Evolutionary conservation across 2,797 vertebrate genomes (phyloP), one percentile per base, ranked within the genome.

Genomic region (Eutrigla gurnardus): DNA sequence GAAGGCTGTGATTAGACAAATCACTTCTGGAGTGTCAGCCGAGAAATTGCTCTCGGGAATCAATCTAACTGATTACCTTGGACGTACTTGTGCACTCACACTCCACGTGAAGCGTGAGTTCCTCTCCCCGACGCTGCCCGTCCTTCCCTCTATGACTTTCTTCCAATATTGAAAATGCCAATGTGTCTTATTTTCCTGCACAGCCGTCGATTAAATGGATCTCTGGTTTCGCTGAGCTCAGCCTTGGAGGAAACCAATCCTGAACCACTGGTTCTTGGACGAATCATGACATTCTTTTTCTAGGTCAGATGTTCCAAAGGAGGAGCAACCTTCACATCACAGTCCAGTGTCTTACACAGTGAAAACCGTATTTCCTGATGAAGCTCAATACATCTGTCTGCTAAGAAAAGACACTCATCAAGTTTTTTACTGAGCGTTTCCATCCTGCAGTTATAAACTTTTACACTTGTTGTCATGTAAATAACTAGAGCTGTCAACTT

Each of bases 31-130:
- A 74, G 74, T 55, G 78, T 62, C 53, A 58, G 49, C 58, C 0
- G 81, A 82, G 74, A 73, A 69, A 53, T 52, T 55, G 63, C 36
- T 46, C 78, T 65, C 63, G 63, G 46, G 70, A 82, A 87, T 86
- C 87, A 78, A 87, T 91, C 81, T 83, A 46, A 66, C 59, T 92
- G 82, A 88, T 91, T 93, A 89, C 84, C 80, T 77, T 9, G 64
- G 61, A 42, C 72, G 54, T 50, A 59, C 52, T 61, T 36, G 36
- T 32, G 11, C 32, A 64, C 42, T 39, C 61, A 17, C 35, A 17
- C 18, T 45, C 37, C 14, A 3, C 12, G 37, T 4, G 37, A 40
- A 59, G 53, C 53, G 25, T 25, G 64, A 66, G 54, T 57, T 52
- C 62, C 49, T 62, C 74, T 72, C 17, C 35, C 73, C 52, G 54